Evolutionary conservation across 2,113 vertebrate genomes (phyloP), one percentile per base, ranked within the genome.

Genomic region (Numida meleagris): DNA sequence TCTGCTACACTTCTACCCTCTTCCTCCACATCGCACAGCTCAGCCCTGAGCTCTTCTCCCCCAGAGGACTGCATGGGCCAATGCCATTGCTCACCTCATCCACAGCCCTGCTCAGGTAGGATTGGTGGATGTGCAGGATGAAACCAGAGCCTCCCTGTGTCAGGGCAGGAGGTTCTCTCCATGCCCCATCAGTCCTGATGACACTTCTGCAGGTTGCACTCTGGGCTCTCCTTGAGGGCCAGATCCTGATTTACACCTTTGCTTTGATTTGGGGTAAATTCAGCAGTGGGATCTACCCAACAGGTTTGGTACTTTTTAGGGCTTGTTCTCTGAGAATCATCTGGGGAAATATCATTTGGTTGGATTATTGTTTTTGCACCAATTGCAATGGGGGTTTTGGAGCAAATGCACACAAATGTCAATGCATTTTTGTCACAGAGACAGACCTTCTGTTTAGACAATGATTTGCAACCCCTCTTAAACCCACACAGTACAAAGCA

Each of bases 111-210:
- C 45, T 89, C 20, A 15, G n/a, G 23, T 5, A 25, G n/a, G 34
- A 34, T 33, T 89, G 65, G 36, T 4, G 18, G 67, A 21, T 17
- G 14, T 5, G 8, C 16, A 63, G 62, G 42, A 40, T 67, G 36
- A 27, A 53, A 33, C 10, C 7, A 4, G 9, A n/a, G 23, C 63
- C 6, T 59, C 33, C 42, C 21, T 36, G 15, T 63, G 34, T 29
- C 48, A 43, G 40, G 15, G 63, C 40, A 73, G 67, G 34, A 76
- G 25, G 14, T 4, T 89, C 16, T 33, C 45, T 46, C 46, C 2
- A 0, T 18, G 18, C 4, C 36, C 17, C 2, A 0, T 36, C 48
- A 36, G 12, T 40, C 13, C 48, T 31, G 42, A 59, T 57, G 10
- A 23, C 8, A 13, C 38, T 40, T 8, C 27, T 68, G 40, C 10